Evolutionary conservation across 1,140 invertebrate genomes (phyloP), one percentile per base, ranked within the genome.

Genomic region (Drosophila ambigua): DNA sequence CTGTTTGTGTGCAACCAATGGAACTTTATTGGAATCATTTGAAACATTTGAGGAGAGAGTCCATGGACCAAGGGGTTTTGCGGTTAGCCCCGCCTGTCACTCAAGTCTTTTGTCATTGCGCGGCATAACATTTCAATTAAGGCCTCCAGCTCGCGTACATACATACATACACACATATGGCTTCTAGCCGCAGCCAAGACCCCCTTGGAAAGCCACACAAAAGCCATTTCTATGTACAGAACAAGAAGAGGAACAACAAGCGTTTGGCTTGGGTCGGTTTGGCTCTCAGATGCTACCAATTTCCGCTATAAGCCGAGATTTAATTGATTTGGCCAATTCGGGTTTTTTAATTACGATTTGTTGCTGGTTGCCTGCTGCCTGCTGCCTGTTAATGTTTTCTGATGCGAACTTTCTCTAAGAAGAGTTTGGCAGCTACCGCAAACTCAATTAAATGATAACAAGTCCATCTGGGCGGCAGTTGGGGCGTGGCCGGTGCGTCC

Each of bases 381-480:
- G 53, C 23, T 51, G n/a, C 15, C 6, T 54, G 51, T 46, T 66
- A 59, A 72, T 66, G 61, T 13, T 39, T 39, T 39, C 11, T 39
- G 35, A 13, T 52, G 28, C 59, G 39, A 65, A 85, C 80, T 84
- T 84, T 84, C 80, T 73, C 77, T 72, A 48, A 35, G 58, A 48
- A 39, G 43, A 58, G 55, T 72, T 39, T 79, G 63, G 63, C 77
- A 76, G 78, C 78, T 80, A 73, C 79, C 51, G 78, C 54, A 72
- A 61, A 85, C 81, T 79, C 81, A 84, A 84, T 84, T 84, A 84
- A 84, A 85, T 84, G 80, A 84, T 84, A 84, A 85, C 67, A 77
- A 80, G 85, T 85, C 80, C 65, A 75, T 80, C 49, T 61, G 55
- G 49, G 63, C 48, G 44, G 35, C 4, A 39, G 35, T 85, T 60